Conservation (phyloP, 2,888 invertebrate genomes). For the Epirrhoe tristata region DNA sequence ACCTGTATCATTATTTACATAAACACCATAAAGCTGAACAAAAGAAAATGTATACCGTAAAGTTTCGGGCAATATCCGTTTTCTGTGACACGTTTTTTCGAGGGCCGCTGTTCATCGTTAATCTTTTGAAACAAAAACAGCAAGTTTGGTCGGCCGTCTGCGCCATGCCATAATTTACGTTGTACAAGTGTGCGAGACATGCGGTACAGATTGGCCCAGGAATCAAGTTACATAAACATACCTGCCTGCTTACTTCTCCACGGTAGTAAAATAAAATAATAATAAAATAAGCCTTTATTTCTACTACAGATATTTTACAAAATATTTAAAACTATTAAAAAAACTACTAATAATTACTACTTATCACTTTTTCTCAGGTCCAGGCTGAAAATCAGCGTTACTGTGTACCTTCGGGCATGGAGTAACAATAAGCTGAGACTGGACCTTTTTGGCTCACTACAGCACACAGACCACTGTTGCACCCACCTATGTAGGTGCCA, state of each 20-base stretch:
- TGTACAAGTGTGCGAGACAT: slow-evolving; percentile 77
- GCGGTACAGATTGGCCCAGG: slow-evolving; percentile 45
- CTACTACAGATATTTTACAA: too few relatives aligned
- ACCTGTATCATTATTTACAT: slow-evolving; percentile 72
- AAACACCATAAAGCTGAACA: slow-evolving; percentile 70
- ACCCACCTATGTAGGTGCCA: too few relatives aligned
- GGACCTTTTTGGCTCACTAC: too few relatives aligned
- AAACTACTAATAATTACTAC: too few relatives aligned
- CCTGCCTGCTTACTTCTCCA: not conserved
- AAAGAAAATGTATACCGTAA: slow-evolving; percentile 77
- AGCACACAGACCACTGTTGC: too few relatives aligned
- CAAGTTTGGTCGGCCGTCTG: slow-evolving; percentile 75
- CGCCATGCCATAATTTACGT: slow-evolving; percentile 71
- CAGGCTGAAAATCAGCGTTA: too few relatives aligned
- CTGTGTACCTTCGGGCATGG: too few relatives aligned
- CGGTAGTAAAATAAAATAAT: too few relatives aligned
- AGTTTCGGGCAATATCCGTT: slow-evolving; percentile 78
- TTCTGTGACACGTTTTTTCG: slow-evolving; percentile 80
- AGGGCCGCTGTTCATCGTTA: slow-evolving; percentile 81
- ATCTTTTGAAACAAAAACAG: slow-evolving; percentile 83
- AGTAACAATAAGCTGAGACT: too few relatives aligned
- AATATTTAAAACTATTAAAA: too few relatives aligned
- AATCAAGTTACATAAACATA: not conserved
- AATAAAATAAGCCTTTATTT: too few relatives aligned
- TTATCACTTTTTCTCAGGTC: too few relatives aligned